Percentiles rank a stretch among this genome's conserved stretches.
Evolutionary conservation across 2,888 invertebrate genomes (phyloP).

Genomic region (Nebria salina): DNA sequence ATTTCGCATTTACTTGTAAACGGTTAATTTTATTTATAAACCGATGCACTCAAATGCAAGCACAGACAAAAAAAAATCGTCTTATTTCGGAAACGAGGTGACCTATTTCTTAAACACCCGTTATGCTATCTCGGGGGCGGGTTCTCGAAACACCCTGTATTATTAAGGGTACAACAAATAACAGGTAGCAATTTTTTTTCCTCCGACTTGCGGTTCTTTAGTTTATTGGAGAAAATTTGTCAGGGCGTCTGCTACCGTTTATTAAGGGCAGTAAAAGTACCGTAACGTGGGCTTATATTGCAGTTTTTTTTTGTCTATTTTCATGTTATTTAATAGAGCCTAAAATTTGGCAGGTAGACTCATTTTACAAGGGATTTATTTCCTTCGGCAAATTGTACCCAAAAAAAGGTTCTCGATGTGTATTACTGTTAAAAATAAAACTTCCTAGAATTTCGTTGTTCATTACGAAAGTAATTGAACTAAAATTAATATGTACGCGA

Average conservation of each 20-base stretch:
- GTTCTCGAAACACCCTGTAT: background rate
- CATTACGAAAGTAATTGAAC: no score
- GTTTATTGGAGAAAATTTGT: slow-evolving; percentile 22
- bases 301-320: slow-evolving; percentile 19
- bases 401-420: background rate
- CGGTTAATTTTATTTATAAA: background rate
- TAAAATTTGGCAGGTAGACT: background rate
- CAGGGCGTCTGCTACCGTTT: slow-evolving; percentile 30
- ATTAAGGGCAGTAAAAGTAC: background rate
- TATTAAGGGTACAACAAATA: background rate
- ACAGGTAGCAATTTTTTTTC: slow-evolving; percentile 35
- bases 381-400: background rate
- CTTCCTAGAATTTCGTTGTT: no score
- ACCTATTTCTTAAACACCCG: slow-evolving; percentile 36
- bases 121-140: slow-evolving; percentile 26
- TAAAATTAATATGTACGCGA: no score
- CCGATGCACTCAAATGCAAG: background rate
- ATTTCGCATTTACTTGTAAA: background rate
- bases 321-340: background rate
- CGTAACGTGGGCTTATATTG: slow-evolving; percentile 23
- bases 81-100: slow-evolving; percentile 9
- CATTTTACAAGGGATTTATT: background rate
- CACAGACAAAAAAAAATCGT: background rate
- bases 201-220: slow-evolving; percentile 27
- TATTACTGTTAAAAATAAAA: background rate